Base-by-base conservation (phyloP, 2,113 vertebrate genomes). In the human region DNA sequence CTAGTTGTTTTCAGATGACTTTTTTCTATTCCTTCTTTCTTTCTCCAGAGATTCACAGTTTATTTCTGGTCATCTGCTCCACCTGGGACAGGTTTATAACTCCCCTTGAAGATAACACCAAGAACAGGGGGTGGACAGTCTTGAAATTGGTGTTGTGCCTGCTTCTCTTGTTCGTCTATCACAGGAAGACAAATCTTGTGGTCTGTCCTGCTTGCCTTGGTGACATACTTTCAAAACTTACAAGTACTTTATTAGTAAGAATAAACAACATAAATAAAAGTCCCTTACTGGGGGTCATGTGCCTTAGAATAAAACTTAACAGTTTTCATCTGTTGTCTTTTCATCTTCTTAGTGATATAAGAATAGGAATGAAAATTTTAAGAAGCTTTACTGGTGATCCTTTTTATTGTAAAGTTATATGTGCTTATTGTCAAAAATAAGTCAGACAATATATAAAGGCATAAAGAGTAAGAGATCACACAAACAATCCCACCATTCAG, bases 201-300 rank as follows among this genome's bases (percentile, higher is more conserved):
- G 40, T 87, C 61, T 90, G 23, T 18, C 35, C 4, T 96, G 25
- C n/a, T 64, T 66, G 17, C 3, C 32, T 59, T 79, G 27, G 27
- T 80, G 68, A 93, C 75, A 55, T 96, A 81, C 50, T 80, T 94
- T 59, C 14, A 35, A 95, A 90, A 80, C 90, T 59, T 80, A 61
- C 6, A 73, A 93, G 16, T 38, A 72, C 38, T 57, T 78, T 38
- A 12, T 57, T 75, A 76, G 35, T 20, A 75, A 92, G 59, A 79
- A 92, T 59, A 94, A 85, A 72, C 48, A 72, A 17, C 17, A 50
- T 61, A 66, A 79, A 22, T n/a, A 68, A 40, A 93, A 78, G 5
- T 35, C 5, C 2, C 48, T 93, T 70, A 35, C 6, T 20, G n/a
- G 20, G n/a, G 17, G 9, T 45, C 11, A 43, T 9, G 18, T 22